Base-by-base conservation (phyloP, 2,113 vertebrate species). In the Ailurus styani region DNA sequence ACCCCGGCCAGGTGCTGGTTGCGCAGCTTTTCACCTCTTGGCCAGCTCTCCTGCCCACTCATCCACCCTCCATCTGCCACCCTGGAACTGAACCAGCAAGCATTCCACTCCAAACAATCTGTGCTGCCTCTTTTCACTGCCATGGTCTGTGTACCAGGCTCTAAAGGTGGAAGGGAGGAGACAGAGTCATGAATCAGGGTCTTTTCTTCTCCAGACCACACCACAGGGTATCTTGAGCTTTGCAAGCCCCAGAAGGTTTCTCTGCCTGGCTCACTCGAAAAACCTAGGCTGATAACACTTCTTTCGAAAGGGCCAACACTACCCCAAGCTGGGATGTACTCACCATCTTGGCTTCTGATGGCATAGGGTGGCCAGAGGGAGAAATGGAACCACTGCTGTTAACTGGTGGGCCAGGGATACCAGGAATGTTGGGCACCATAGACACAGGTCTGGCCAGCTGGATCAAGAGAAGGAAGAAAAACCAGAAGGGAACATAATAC, bases 381-480 rank as follows among this genome's bases (percentile, higher is more conserved):
- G 99, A 99, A 90, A 99, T 98, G 37, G 99, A 99, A 73, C 99
- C 99, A 98, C 99, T 99, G 98, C 98, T 99, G 96, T 99, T 99
- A 97, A 99, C 91, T 97, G 99, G 99, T 54, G 99, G 99, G 73
- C 99, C 99, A 45, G 99, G 99, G 94, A 99, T 99, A 66, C 99
- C 99, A 37, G 99, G 99, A 99, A 99, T 99, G 99, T 99, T 99
- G 75, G 99, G 99, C 98, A 99, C 99, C 99, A 99, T 99, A 97
- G 99, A 98, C 98, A 99, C 97, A 7, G 99, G 99, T 98, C 99
- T 99, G 18, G 99, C 99, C 98, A 99, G 98, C 99, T 99, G 95
- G 18, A 70, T 12, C 86, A 84, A 91, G 95, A 93, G 77, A 96
- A 83, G 94, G 55, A 88, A 94, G n/a, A 23, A 40, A 1, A 96